Evolutionary conservation across 2,888 invertebrate genomes (phyloP), one percentile per base, ranked within the genome.

Genomic region (Volucella inanis): DNA sequence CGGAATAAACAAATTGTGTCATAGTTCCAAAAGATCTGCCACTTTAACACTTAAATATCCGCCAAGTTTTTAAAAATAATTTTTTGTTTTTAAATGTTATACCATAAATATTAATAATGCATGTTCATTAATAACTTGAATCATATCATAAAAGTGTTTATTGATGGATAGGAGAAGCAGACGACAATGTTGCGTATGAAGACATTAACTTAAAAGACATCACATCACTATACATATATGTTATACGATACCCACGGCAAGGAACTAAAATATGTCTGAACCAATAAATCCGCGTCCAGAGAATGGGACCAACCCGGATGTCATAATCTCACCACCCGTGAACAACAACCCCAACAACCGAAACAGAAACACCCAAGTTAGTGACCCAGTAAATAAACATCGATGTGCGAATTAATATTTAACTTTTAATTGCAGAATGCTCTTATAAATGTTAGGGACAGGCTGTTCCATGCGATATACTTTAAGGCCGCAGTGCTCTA

Each of bases 381-480:
- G 83, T n/a, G 4, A 12, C 10, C 31, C 6, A 9, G 8, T 3
- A 11, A 11, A 41, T 39, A 41, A 11, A 10, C 8, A 22, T 41
- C 4, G 14, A 14, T 11, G 9, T n/a, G 11, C 14, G 0, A 0
- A 18, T 31, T 41, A 3, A 15, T 39, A 0, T 64, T 12, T 65
- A 14, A 74, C 22, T 76, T 54, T 14, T 86, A 87, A 11, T 85
- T 88, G 10, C 94, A 95, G 92, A 96, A 96, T 90, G 96, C 96
- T 49, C 92, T 97, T 87, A 95, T 97, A 89, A 96, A 96, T 92
- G 96, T 98, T 78, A 93, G 98, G 89, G 98, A 98, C 91, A 94
- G 98, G 88, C 93, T 99, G 71, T 99, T 99, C 92, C 97, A 98
- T 93, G 98, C 98, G 12, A 93, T 99, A 88, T 98, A 99, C 92